Evolutionary conservation across 30 jellyfish, hydroid and myxozoan genomes (phyloP), one percentile per base, ranked within the genome.

Genomic region (Chrysaora quinquecirrha): DNA sequence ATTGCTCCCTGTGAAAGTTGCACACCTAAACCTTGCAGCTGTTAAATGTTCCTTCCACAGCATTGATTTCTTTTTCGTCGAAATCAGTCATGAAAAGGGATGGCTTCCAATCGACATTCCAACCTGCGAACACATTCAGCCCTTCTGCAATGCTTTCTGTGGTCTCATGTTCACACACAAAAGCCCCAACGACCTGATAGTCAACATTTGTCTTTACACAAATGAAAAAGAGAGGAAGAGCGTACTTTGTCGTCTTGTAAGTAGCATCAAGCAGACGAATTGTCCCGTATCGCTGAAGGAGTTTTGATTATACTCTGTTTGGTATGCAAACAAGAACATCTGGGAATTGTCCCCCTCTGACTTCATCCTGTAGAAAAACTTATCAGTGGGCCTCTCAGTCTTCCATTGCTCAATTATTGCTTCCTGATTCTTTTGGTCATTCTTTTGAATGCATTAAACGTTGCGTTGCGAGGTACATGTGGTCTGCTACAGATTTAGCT

Each of bases 1-100:
- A 49, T 43, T 78, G 80, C 49, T 78, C 89, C 62, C 73, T 54
- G 56, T 78, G 89, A 72, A 78, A 78, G 89, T 78, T 81, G 76
- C 89, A 78, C 34, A 78, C 30, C 43, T 78, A 78, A 28, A 78
- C 89, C 0, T 18, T 25, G 73, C 80, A 34, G 56, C 49, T 35
- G 19, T 29, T 34, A 60, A 60, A 18, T 27, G 43, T 24, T 10
- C 11, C 79, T 43, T 82, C 85, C 27, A 56, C 32, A 28, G 85
- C 86, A 46, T 70, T 56, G 52, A 82, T 70, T 70, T 82, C 85
- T 67, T 80, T 80, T 32, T 80, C 83, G 35, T 80, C 90, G 28
- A 24, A 80, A 31, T 80, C 90, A 21, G 90, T 65, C 83, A 80
- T 80, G 50, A 80, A 80, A 33, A 32, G 46, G 6, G 63, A 20